Conservation (phyloP, 2,113 vertebrate species). For the Sclerurus mexicanus region DNA sequence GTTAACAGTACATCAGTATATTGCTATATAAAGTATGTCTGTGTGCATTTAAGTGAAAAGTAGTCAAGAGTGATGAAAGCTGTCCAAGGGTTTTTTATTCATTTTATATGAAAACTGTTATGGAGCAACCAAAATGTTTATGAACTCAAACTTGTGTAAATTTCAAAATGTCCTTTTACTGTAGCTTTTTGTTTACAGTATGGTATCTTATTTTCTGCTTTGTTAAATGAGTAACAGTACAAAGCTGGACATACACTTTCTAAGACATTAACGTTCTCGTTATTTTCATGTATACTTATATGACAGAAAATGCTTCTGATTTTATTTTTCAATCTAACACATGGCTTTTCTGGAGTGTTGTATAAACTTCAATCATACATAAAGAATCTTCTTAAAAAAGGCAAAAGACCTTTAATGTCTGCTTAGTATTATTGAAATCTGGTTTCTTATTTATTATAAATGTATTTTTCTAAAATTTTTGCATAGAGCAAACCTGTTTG, state of each 20-base stretch:
- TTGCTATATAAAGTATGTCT: constrained; percentile 79
- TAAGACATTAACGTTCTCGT: constrained; percentile 72
- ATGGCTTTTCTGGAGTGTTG: constrained; percentile 80
- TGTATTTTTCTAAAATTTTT: constrained; percentile 20
- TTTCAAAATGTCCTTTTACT: constrained; percentile 80
- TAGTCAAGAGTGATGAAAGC: constrained; percentile 79
- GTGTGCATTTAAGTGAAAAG: constrained; percentile 81
- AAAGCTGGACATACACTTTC: constrained; percentile 77
- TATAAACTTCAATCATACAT: constrained; percentile 80
- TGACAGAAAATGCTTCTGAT: constrained; percentile 79
- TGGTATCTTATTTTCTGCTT: constrained; percentile 75
- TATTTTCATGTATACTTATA: constrained; percentile 78
- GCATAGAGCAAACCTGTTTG: not conserved
- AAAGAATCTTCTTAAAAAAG: constrained; percentile 80
- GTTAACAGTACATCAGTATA: constrained; percentile 77
- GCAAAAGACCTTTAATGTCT: constrained; percentile 72
- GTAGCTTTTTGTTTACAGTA: constrained; percentile 81
- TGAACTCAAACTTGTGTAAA: constrained; percentile 81
- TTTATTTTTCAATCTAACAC: constrained; percentile 82
- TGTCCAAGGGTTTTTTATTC: constrained; percentile 79
- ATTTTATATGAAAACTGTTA: constrained; percentile 83
- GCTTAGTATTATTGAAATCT: constrained; percentile 66
- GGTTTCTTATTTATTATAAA: constrained; percentile 38
- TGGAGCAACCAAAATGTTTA: constrained; percentile 80
- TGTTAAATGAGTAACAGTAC: constrained; percentile 76